Evolutionary conservation across 1,140 invertebrate species (phyloP).

Genomic region (Aporrectodea caliginosa): DNA sequence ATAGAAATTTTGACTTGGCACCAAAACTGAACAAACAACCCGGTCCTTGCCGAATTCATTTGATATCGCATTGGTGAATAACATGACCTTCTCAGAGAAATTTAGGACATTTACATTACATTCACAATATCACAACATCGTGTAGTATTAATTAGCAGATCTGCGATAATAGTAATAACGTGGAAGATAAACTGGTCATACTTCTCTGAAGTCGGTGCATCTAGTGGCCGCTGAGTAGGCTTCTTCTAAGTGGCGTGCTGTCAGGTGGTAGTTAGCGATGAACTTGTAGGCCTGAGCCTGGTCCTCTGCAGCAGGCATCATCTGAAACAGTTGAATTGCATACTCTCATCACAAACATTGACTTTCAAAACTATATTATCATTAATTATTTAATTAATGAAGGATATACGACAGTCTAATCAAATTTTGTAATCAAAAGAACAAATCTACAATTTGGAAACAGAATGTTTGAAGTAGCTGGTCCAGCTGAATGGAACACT

Average conservation of each 20-base stretch:
- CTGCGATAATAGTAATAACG: not conserved
- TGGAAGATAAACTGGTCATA: conserved; percentile 47
- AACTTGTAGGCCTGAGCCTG: conserved; percentile 81
- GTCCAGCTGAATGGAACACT: not conserved
- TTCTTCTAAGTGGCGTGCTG: conserved; percentile 71
- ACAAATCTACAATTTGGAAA: too few species aligned
- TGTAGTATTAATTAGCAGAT: not conserved
- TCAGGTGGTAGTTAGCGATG: conserved; percentile 83
- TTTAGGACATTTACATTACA: not conserved
- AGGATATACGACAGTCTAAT: not conserved
- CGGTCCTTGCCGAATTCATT: not conserved
- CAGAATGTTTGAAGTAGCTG: too few species aligned
- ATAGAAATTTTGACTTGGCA: not conserved
- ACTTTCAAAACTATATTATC: not conserved
- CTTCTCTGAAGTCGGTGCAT: conserved; percentile 74
- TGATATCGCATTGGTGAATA: not conserved
- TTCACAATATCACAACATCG: not conserved
- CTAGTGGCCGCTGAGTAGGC: conserved; percentile 89
- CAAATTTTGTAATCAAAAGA: not conserved
- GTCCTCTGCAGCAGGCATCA: conserved; percentile 67
- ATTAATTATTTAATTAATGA: too few species aligned
- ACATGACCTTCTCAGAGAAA: not conserved
- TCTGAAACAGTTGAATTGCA: conserved; percentile 22
- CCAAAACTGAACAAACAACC: not conserved
- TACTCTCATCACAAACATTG: not conserved